A percentile compares a stretch with the other conserved stretches of the same genome.
Evolutionary conservation across 2,113 vertebrate genomes (phyloP).

Genomic region (Rostratula benghalensis): DNA sequence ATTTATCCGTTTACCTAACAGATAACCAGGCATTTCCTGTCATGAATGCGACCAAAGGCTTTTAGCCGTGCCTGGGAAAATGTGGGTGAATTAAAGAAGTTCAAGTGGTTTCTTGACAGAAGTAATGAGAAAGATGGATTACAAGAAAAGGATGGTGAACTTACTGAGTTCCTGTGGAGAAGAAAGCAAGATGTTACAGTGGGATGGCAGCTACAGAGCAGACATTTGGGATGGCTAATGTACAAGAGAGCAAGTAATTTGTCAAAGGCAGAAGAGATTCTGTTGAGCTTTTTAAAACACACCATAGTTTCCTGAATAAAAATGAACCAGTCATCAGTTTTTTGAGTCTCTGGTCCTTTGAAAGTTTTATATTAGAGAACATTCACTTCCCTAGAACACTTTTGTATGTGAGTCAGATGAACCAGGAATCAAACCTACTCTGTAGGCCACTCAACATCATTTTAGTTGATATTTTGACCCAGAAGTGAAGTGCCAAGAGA

Average conservation of each 20-base stretch:
- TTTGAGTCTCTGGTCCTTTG: not conserved
- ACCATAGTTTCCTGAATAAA: not conserved
- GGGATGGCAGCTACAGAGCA: not conserved
- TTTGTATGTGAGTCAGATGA: not conserved
- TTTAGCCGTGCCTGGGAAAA: slow-evolving; percentile 37
- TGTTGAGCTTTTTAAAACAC: not conserved
- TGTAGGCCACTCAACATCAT: not conserved
- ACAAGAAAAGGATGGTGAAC: not conserved
- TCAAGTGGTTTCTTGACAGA: slow-evolving; percentile 5
- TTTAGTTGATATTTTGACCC: not conserved
- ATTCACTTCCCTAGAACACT: not conserved
- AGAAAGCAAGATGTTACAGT: not conserved
- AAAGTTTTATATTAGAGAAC: not conserved
- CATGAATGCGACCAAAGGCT: not conserved
- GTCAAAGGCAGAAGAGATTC: not conserved
- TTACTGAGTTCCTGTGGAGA: not conserved
- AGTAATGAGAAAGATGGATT: not conserved
- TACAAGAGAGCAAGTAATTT: not conserved
- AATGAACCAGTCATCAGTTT: not conserved
- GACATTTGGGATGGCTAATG: not conserved
- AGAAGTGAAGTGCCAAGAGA: not conserved
- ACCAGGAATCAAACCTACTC: not conserved
- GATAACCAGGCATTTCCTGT: slow-evolving; percentile 47
- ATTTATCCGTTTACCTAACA: not conserved
- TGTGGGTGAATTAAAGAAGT: not conserved